A percentile compares a stretch with the other conserved stretches of the same genome.
Evolutionary conservation across 1,140 invertebrate genomes (phyloP).

Genomic region (Zaprionus africanus): DNA sequence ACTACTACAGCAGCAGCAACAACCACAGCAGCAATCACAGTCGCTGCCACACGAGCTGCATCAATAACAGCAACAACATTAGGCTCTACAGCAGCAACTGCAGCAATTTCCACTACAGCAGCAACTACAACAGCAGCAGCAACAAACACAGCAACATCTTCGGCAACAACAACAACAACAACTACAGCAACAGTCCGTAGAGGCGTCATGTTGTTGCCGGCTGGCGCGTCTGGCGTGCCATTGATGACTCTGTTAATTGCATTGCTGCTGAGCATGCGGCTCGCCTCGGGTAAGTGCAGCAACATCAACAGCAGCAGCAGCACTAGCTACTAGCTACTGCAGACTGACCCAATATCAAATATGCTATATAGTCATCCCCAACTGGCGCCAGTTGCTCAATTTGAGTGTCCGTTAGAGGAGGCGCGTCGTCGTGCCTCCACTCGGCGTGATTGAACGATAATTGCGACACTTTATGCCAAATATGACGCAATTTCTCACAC

Average conservation of each 20-base stretch:
- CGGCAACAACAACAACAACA: conserved; percentile 23
- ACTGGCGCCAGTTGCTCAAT: conserved; percentile 41
- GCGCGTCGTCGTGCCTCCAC: conserved; percentile 29
- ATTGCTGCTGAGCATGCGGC: conserved; percentile 72
- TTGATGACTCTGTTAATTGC: conserved; percentile 82
- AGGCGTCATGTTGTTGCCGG: conserved; percentile 31
- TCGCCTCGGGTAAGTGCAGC: conserved; percentile 69
- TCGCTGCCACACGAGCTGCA: conserved; percentile 44
- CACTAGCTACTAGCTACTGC: neutral
- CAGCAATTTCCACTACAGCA: conserved; percentile 23
- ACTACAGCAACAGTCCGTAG: conserved; percentile 13
- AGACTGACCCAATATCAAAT: conserved; percentile 33
- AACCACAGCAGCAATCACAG: conserved; percentile 27
- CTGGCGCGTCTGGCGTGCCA: conserved; percentile 55
- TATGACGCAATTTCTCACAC: conserved; percentile 70
- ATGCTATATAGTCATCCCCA: neutral
- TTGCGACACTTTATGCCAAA: conserved; percentile 69
- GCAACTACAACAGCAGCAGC: conserved; percentile 47
- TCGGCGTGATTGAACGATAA: conserved; percentile 48
- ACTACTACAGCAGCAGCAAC: conserved; percentile 27
- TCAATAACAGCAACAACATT: conserved; percentile 22
- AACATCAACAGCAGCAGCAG: neutral
- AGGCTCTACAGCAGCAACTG: conserved; percentile 35
- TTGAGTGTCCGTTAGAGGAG: conserved; percentile 4
- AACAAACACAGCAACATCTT: conserved; percentile 32